These are phyloP conservation scores for Oplegnathus fasciatus DNA, from an alignment of 2,113 vertebrate species.

Conservation along the genomic window DNA sequence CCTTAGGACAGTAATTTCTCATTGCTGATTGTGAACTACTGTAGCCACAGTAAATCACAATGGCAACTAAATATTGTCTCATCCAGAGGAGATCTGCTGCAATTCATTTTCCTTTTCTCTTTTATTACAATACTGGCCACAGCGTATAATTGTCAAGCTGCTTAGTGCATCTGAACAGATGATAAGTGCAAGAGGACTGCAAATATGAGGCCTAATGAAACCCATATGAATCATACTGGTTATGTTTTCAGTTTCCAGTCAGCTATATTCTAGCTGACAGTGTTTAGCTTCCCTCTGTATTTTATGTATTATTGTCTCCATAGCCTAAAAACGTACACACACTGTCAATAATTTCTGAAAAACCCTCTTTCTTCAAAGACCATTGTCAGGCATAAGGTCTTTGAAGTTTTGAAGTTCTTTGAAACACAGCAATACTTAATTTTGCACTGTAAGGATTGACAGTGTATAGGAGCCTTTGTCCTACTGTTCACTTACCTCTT, in stretches of 20 bases:
- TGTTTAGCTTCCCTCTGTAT: neutral
- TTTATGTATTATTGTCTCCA: neutral
- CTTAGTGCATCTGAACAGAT: neutral
- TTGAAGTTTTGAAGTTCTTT: neutral
- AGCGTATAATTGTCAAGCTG: neutral
- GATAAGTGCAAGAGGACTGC: neutral
- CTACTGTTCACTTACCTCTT: neutral
- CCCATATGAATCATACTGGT: neutral
- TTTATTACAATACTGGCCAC: neutral
- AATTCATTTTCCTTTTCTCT: neutral
- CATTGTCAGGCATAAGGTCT: neutral
- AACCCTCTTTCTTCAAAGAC: neutral
- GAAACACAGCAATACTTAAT: neutral
- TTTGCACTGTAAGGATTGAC: neutral
- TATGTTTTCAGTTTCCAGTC: neutral
- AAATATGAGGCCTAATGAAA: neutral
- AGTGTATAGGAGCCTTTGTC: neutral
- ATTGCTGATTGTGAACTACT: neutral
- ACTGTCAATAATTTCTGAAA: neutral
- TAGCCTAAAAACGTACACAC: neutral
- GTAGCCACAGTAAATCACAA: neutral
- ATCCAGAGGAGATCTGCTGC: neutral
- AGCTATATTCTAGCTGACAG: neutral
- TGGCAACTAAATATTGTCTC: conserved; percentile 5
- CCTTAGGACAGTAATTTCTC: neutral